These are phyloP conservation scores for Ophion ventricosus DNA, from an alignment of 2,888 invertebrate species.

Conservation along the genomic window DNA sequence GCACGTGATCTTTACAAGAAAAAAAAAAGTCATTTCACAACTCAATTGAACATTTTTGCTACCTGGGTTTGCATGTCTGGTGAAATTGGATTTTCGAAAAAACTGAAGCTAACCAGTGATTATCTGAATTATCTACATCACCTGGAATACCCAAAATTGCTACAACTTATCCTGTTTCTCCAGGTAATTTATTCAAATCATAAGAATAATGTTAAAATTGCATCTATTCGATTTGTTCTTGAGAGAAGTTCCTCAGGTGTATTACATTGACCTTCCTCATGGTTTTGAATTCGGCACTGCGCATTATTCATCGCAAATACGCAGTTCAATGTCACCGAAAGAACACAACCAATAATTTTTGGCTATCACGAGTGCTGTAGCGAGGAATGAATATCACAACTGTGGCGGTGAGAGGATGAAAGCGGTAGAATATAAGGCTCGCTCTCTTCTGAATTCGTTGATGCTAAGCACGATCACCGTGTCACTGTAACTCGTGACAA, in stretches of 20 bases:
- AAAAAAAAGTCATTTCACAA: too few relatives aligned
- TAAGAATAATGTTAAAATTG: not conserved
- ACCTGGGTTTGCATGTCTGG: not conserved
- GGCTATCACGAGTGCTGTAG: not conserved
- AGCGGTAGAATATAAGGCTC: constrained; percentile 4
- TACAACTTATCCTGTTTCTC: not conserved
- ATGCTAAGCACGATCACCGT: constrained; percentile 57
- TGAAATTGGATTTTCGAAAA: not conserved
- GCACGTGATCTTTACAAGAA: too few relatives aligned
- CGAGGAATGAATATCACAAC: not conserved
- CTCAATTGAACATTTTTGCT: too few relatives aligned
- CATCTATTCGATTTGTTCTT: not conserved
- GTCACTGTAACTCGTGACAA: constrained; percentile 36
- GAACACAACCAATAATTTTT: not conserved
- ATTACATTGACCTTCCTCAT: not conserved
- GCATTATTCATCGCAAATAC: not conserved
- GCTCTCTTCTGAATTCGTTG: constrained; percentile 23
- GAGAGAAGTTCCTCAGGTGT: not conserved
- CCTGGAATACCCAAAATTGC: not conserved
- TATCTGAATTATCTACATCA: not conserved
- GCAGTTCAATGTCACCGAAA: constrained; percentile 5
- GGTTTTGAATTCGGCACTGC: not conserved
- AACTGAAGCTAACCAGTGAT: not conserved
- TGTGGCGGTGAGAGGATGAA: not conserved
- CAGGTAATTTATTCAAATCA: not conserved